phyloP scores from a whole-genome alignment of 2,888 invertebrate species.

The Drosophila tanythrix region DNA sequence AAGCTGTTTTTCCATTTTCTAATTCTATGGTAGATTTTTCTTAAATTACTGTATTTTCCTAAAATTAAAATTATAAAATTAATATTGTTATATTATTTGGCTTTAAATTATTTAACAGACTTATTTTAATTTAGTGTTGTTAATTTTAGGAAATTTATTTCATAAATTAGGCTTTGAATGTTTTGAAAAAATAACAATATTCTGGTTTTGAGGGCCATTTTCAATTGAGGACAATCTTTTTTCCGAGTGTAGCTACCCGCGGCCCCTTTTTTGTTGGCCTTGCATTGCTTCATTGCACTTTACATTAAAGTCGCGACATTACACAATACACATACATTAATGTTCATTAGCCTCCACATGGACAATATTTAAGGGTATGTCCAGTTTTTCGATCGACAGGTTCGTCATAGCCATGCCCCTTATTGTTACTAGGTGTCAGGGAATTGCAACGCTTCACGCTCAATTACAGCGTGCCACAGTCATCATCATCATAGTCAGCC shows the following conservation, averaged over 20 bases:
- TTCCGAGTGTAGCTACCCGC: slow-evolving; percentile 5
- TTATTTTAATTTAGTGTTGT: background rate
- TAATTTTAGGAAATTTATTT: background rate
- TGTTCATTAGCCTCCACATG: slow-evolving; percentile 63
- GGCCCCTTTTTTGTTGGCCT: slow-evolving; percentile 34
- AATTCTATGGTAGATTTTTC: background rate
- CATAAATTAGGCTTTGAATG: background rate
- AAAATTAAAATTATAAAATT: background rate
- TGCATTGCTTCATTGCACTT: slow-evolving; percentile 79
- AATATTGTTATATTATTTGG: background rate
- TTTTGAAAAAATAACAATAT: too few relatives aligned
- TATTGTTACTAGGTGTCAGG: slow-evolving; percentile 64
- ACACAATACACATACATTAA: slow-evolving; percentile 70
- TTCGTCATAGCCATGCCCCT: slow-evolving; percentile 26
- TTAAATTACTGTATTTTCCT: background rate
- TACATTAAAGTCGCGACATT: slow-evolving; percentile 78
- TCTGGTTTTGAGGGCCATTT: background rate
- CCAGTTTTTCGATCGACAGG: slow-evolving; percentile 48
- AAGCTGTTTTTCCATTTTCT: background rate
- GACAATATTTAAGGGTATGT: slow-evolving; percentile 48
- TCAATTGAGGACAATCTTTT: background rate
- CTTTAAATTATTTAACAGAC: background rate
- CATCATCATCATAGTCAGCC: slow-evolving; percentile 16
- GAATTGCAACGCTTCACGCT: slow-evolving; percentile 70
- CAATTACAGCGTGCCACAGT: slow-evolving; percentile 52